Percentiles rank a stretch among this genome's conserved stretches.
Evolutionary conservation across 2,888 invertebrate genomes (phyloP).

Genomic region (Ormyrus thymus): DNA sequence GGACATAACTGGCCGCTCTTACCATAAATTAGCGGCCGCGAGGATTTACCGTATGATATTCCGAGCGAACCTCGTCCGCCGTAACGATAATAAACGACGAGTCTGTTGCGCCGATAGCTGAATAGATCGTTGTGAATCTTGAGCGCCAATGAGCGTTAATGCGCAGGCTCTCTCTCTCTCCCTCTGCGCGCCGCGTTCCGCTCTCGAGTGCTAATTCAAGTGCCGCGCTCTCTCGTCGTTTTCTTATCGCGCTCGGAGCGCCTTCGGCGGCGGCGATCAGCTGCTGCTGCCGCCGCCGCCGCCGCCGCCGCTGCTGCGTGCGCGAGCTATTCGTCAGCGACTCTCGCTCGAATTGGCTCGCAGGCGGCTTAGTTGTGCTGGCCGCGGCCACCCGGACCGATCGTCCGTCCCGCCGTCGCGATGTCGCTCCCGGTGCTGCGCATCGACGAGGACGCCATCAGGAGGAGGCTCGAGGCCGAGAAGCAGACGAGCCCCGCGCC

Average conservation of each 20-base stretch:
- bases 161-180: neutral
- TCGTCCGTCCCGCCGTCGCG: neutral
- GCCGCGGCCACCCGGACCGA: neutral
- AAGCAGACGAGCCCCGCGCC: neutral
- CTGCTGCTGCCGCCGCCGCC: neutral
- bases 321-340: neutral
- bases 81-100: neutral
- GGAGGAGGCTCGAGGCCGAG: neutral
- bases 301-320: neutral
- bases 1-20: neutral
- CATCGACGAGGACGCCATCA: slow-evolving; percentile 45
- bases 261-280: slow-evolving; percentile 32
- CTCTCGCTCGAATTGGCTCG: neutral
- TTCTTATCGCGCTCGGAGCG: slow-evolving; percentile 48
- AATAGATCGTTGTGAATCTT: no score
- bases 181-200: no score
- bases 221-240: neutral
- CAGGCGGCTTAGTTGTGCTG: slow-evolving; percentile 4
- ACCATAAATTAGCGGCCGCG: neutral
- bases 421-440: neutral
- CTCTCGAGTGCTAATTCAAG: neutral
- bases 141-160: slow-evolving; percentile 3
- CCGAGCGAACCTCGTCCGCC: neutral
- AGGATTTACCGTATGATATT: neutral
- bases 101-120: no score